Evolutionary conservation across 2,113 vertebrate genomes (phyloP).

Genomic region (Strix aluco): DNA sequence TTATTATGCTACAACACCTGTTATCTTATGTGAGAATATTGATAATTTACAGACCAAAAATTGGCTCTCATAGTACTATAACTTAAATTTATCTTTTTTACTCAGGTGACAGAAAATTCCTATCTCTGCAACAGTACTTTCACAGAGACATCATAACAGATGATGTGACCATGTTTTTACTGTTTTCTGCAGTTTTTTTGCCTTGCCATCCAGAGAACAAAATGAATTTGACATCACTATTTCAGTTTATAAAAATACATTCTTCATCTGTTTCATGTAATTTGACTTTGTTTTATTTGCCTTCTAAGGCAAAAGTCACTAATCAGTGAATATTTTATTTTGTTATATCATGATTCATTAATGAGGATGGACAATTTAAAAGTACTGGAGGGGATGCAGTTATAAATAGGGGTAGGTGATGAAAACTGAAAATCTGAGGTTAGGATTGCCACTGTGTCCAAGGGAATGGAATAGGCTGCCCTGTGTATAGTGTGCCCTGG

Average conservation of each 20-base stretch:
- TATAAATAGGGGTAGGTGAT: neutral
- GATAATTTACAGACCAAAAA: neutral
- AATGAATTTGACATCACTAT: neutral
- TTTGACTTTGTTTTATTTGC: neutral
- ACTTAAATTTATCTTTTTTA: neutral
- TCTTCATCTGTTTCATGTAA: neutral
- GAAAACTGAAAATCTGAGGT: neutral
- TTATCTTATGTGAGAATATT: neutral
- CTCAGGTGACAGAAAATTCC: neutral
- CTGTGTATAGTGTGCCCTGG: neutral
- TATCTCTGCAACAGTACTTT: neutral
- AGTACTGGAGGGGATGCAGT: neutral
- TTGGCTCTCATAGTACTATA: neutral
- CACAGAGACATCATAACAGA: neutral
- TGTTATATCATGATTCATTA: neutral
- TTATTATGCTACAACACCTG: neutral
- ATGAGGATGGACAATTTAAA: neutral
- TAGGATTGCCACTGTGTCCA: neutral
- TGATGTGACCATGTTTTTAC: neutral
- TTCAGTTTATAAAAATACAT: neutral
- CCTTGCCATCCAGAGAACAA: neutral
- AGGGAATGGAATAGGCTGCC: neutral
- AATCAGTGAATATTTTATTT: neutral
- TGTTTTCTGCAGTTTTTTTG: neutral
- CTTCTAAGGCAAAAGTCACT: neutral